phyloP scores from a whole-genome alignment of 2,113 vertebrate genomes.

The Pycnonotus jocosus region DNA sequence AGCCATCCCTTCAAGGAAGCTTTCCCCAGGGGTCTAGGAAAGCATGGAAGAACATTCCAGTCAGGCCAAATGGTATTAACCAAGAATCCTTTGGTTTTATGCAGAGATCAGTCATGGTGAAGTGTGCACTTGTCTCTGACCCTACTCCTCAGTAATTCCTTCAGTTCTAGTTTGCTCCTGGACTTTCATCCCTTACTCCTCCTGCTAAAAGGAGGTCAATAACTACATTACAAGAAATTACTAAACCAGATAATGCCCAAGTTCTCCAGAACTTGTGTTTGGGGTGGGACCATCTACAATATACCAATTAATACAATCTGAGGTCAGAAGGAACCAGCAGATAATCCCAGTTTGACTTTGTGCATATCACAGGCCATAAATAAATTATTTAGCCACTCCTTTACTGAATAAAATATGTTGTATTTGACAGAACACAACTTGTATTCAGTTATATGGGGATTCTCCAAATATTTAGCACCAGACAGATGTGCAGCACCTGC shows the following conservation, averaged over 20 bases:
- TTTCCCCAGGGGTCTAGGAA: neutral
- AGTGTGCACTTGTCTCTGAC: neutral
- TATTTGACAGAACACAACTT: neutral
- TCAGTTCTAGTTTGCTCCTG: neutral
- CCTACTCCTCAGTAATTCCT: neutral
- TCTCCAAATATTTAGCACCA: neutral
- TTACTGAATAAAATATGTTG: neutral
- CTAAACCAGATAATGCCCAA: neutral
- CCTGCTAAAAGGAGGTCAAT: neutral
- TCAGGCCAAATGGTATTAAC: neutral
- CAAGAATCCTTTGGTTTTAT: slow-evolving; percentile 1
- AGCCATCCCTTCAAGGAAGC: neutral
- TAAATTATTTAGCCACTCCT: neutral
- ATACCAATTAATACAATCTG: neutral
- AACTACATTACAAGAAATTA: neutral
- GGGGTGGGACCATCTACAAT: neutral
- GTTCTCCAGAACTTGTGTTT: neutral
- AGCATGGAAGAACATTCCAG: neutral
- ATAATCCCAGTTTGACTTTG: neutral
- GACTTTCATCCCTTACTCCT: neutral
- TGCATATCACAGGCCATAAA: neutral
- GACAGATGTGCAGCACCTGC: neutral
- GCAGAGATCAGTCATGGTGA: neutral
- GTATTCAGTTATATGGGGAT: neutral
- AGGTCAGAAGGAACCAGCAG: neutral